These are phyloP conservation scores for Thereva nobilitata DNA, from an alignment of 2,888 invertebrate species.

Conservation along the genomic window DNA sequence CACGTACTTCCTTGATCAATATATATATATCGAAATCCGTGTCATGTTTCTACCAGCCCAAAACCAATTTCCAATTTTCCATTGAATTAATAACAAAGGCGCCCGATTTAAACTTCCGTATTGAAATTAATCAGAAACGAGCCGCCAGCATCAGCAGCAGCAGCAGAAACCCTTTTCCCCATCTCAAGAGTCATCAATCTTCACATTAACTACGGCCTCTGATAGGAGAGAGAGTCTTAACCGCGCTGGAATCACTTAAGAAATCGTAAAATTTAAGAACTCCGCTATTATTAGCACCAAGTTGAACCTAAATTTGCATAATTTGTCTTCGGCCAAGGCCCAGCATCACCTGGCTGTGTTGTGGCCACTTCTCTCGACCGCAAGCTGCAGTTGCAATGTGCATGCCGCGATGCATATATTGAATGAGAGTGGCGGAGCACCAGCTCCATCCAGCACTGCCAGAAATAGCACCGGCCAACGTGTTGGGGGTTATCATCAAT, in stretches of 20 bases:
- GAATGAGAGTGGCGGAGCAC: no score
- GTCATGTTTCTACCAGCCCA: no score
- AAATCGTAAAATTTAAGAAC: constrained; percentile 20
- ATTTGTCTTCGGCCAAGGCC: constrained; percentile 18
- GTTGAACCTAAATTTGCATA: constrained; percentile 31
- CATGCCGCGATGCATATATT: no score
- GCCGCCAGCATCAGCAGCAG: no score
- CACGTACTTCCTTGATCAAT: no score
- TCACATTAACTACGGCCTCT: background rate
- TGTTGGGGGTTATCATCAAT: constrained; percentile 31
- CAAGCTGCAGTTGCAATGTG: no score
- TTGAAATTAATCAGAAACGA: no score
- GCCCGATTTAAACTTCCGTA: no score
- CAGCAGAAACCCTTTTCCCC: background rate
- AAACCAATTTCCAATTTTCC: no score
- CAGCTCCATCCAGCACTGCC: constrained; percentile 1
- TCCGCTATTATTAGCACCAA: constrained; percentile 23
- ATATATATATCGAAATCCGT: no score
- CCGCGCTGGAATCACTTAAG: constrained; percentile 22
- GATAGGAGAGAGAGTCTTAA: background rate
- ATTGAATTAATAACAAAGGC: no score
- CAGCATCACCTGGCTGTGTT: constrained; percentile 5
- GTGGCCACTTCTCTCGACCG: constrained; percentile 2
- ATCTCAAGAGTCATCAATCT: constrained; percentile 4
- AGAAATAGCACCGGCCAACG: background rate